phyloP scores from a whole-genome alignment of 1,140 invertebrate genomes.

The Stegodyphus dumicola region DNA sequence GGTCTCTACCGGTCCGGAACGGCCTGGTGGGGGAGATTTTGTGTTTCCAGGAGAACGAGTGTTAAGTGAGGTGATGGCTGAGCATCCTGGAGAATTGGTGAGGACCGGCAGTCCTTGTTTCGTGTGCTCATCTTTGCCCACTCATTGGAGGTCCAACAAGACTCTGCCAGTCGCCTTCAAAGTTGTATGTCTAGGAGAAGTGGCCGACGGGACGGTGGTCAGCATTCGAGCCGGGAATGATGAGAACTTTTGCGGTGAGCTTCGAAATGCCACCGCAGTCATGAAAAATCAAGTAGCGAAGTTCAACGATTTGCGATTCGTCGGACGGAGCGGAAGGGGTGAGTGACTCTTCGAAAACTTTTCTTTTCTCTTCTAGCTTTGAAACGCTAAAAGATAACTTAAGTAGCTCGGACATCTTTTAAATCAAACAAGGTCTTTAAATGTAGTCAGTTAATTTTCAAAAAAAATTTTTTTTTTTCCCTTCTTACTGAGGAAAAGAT shows the following conservation, averaged over 20 bases:
- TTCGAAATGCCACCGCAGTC: constrained; percentile 91
- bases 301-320: constrained; percentile 96
- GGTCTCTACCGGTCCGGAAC: not conserved
- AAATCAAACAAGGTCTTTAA: too few relatives aligned
- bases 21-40: constrained; percentile 7
- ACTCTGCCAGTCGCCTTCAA: constrained; percentile 93
- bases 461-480: too few relatives aligned
- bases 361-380: too few relatives aligned
- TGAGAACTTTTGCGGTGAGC: constrained; percentile 94
- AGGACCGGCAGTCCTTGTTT: constrained; percentile 93
- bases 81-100: constrained; percentile 85
- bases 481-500: too few relatives aligned
- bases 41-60: constrained; percentile 73
- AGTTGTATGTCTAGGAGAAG: constrained; percentile 90
- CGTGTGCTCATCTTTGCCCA: constrained; percentile 89
- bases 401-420: too few relatives aligned
- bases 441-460: too few relatives aligned
- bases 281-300: constrained; percentile 98
- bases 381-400: too few relatives aligned
- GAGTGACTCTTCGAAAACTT: constrained; percentile 67
- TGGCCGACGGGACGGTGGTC: constrained; percentile 94
- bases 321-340: constrained; percentile 97
- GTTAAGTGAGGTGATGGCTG: constrained; percentile 81
- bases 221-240: constrained; percentile 95
- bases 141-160: constrained; percentile 96